Percentiles rank a stretch among this genome's conserved stretches.
Conservation (phyloP, 23 tunicate genomes). For the Trididemnum clinides region DNA sequence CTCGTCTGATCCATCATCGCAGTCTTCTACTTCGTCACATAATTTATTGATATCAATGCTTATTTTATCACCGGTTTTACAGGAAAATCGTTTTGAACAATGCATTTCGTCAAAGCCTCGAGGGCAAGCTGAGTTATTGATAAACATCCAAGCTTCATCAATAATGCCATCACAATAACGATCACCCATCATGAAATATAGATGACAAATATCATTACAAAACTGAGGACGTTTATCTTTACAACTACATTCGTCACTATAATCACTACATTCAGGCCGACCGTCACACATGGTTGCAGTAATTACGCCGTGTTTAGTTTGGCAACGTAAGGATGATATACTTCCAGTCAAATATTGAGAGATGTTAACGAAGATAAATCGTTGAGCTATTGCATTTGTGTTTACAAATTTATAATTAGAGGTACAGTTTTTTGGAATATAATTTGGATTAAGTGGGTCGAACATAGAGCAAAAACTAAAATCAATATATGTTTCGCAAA, state of each 20-base stretch:
- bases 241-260: constrained; percentile 47
- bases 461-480: not conserved
- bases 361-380: not conserved
- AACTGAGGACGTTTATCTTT: not conserved
- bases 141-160: constrained; percentile 42
- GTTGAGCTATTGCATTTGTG: not conserved
- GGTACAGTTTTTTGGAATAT: not conserved
- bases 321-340: not conserved
- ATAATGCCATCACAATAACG: constrained; percentile 40
- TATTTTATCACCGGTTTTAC: not conserved
- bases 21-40: constrained; percentile 2
- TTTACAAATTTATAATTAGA: too few species aligned
- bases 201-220: constrained; percentile 26
- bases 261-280: constrained; percentile 47
- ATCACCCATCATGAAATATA: constrained; percentile 20
- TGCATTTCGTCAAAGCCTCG: constrained; percentile 28
- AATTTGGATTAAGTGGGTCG: not conserved
- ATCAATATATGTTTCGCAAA: not conserved
- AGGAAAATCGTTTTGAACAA: constrained; percentile 20
- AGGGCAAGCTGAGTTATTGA: constrained; percentile 18
- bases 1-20: constrained; percentile 38
- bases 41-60: constrained; percentile 3
- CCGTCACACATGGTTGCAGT: constrained; percentile 29
- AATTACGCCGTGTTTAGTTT: not conserved
- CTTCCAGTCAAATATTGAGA: not conserved